Percentiles rank a stretch among this genome's conserved stretches.
phyloP scores from a whole-genome alignment of 2,113 vertebrate species.

The Sinocyclocheilus grahami region DNA sequence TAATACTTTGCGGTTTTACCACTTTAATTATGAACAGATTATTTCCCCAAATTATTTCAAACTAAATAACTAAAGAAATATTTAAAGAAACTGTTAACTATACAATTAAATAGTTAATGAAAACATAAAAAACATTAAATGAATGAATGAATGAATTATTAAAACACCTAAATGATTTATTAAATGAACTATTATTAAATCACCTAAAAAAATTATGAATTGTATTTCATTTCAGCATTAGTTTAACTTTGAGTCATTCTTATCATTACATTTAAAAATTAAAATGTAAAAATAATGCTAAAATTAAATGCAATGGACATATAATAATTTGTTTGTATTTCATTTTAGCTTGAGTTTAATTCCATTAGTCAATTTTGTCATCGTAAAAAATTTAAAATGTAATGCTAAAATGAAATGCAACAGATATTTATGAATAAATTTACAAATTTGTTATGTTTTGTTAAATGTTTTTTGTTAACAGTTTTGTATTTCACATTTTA shows the following conservation, averaged over 20 bases:
- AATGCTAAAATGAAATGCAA: too few species aligned
- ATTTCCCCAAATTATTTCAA: too few species aligned
- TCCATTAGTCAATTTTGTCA: too few species aligned
- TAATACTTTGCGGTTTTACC: too few species aligned
- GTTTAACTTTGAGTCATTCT: background rate
- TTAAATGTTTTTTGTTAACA: background rate
- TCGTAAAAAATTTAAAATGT: too few species aligned
- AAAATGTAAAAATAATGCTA: background rate
- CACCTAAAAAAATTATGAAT: background rate
- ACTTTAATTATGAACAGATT: too few species aligned
- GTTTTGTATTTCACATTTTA: background rate
- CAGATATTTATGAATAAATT: background rate
- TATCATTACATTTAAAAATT: background rate
- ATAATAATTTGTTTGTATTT: background rate
- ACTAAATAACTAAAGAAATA: background rate
- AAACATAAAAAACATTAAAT: too few species aligned
- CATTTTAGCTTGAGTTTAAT: too few species aligned
- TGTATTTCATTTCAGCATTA: background rate
- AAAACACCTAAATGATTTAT: background rate
- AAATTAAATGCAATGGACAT: background rate
- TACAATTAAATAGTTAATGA: background rate
- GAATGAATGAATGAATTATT: too few species aligned
- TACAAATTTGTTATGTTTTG: background rate
- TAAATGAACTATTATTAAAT: background rate
- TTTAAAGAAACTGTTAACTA: background rate